These are phyloP conservation scores for Plumapathes pennacea DNA, from an alignment of 92 coral and sea anemone species.

Conservation along the genomic window DNA sequence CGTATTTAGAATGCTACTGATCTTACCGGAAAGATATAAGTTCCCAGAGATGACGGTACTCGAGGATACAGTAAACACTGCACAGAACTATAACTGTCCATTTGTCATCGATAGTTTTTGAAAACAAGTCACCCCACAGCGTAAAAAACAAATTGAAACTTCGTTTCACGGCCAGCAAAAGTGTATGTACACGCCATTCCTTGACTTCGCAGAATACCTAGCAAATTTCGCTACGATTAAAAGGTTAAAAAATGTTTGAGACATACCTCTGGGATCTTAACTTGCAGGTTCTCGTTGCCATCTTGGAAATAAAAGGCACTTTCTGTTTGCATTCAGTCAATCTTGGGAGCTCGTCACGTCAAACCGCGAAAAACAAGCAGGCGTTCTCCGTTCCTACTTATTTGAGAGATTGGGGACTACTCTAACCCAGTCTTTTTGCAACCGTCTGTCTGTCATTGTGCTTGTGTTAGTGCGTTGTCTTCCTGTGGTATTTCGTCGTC, in stretches of 20 bases:
- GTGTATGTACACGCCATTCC: too few species aligned
- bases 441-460: neutral
- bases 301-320: slow-evolving; percentile 42
- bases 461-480: neutral
- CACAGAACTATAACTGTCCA: too few species aligned
- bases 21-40: too few species aligned
- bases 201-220: too few species aligned
- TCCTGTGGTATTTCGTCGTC: neutral
- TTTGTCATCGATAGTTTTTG: too few species aligned
- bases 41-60: too few species aligned
- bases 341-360: neutral
- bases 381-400: slow-evolving; percentile 16
- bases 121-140: too few species aligned
- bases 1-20: too few species aligned
- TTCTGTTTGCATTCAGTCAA: slow-evolving; percentile 38
- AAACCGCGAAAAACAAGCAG: slow-evolving; percentile 7
- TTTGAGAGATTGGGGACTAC: neutral
- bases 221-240: neutral
- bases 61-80: too few species aligned
- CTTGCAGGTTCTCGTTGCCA: slow-evolving; percentile 16
- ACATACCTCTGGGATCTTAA: slow-evolving; percentile 61
- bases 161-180: too few species aligned
- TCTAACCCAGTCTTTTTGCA: neutral
- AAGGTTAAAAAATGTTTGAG: neutral
- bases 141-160: too few species aligned